These are phyloP conservation scores for Lordiphosa andalusiaca DNA, from an alignment of 2,888 invertebrate genomes.

Conservation along the genomic window DNA sequence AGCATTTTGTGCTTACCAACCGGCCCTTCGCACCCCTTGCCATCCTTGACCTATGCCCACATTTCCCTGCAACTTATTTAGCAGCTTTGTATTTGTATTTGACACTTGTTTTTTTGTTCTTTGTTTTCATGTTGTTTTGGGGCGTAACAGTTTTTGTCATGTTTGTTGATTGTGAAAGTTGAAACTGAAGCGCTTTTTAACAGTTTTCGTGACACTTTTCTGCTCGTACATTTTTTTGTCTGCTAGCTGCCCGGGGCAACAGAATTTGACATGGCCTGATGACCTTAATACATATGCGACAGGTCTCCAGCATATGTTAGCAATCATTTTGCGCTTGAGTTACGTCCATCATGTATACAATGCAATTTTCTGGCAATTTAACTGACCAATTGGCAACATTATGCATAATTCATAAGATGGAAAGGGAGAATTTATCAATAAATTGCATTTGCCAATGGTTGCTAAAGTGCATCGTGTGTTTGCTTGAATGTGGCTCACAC, in stretches of 20 bases:
- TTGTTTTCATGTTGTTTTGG: conserved; percentile 6
- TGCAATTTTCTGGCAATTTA: conserved; percentile 59
- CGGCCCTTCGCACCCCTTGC: conserved; percentile 10
- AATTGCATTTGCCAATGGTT: conserved; percentile 37
- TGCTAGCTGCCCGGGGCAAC: conserved; percentile 1
- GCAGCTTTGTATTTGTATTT: conserved; percentile 47
- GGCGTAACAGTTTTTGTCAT: conserved; percentile 61
- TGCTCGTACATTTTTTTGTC: conserved; percentile 12
- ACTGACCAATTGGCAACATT: conserved; percentile 39
- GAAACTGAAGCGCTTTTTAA: conserved; percentile 67
- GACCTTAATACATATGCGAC: conserved; percentile 32
- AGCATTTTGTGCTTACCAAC: conserved; percentile 48
- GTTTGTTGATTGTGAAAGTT: conserved; percentile 72
- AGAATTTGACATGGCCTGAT: conserved; percentile 13
- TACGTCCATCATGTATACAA: conserved; percentile 32
- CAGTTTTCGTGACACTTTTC: conserved; percentile 64
- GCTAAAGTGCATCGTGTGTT: no score
- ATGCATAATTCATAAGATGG: conserved; percentile 36
- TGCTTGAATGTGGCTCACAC: no score
- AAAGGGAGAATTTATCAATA: conserved; percentile 41
- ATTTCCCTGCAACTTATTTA: conserved; percentile 43
- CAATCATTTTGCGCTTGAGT: conserved; percentile 6
- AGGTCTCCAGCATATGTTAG: conserved; percentile 13
- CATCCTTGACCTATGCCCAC: conserved; percentile 9
- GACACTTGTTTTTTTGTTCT: conserved; percentile 55